Base-by-base conservation (phyloP, 2,888 invertebrate species). In the Hyles lineata region DNA sequence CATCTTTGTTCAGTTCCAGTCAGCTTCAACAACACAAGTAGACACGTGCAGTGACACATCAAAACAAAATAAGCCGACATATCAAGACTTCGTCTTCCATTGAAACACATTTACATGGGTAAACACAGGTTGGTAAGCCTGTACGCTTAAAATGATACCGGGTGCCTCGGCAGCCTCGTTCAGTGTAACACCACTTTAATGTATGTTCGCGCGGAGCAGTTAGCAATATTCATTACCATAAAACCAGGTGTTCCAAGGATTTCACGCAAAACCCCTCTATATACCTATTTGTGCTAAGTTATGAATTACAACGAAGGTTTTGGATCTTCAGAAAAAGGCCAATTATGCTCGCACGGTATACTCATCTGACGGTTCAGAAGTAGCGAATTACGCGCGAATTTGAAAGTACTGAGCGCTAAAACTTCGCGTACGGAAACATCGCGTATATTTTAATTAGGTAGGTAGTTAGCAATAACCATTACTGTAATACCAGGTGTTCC, bases 171-270 rank as follows among this genome's bases (percentile, higher is more conserved):
- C 43, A 43, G 43, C 67, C 67, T 67, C 50, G 67, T 21, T 67
- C 67, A 67, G 67, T 67, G 43, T 67, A 67, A 67, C 43, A 67
- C 67, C 67, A 67, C 67, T 67, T 67, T 67, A 67, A 67, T 67
- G 67, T 67, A 67, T 67, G 67, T 67, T 67, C 67, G 23, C 67
- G 58, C 58, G 70, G 32, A 35, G 58, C 70, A 70, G 32, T 70
- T 58, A 70, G 63, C 63, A 72, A 72, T 72, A 72, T 72, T 72
- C 72, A 72, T 72, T 72, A 63, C 72, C 63, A 62, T 72, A 72
- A 72, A 63, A 61, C 32, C 63, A 72, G 72, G 72, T 72, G 72
- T 29, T 62, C 63, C 3, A 32, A 32, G 72, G 63, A 63, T 72
- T 63, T 58, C 62, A 67, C 11, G 67, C 29, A 71, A 72, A 67